phyloP scores from a whole-genome alignment of 2,113 vertebrate genomes.

The Chamaea fasciata region DNA sequence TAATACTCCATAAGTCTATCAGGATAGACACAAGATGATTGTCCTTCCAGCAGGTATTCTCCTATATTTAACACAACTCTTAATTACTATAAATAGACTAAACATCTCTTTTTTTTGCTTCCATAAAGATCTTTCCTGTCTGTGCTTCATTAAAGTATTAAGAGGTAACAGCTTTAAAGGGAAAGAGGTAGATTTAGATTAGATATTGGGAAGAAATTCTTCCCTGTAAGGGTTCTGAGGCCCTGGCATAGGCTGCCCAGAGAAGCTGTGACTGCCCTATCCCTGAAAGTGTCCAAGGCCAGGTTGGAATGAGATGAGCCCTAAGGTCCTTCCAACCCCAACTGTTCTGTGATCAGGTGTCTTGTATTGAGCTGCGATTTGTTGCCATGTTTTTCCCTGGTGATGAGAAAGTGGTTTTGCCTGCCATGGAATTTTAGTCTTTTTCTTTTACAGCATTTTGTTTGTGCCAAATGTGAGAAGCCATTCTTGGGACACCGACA shows the following conservation, averaged over 20 bases:
- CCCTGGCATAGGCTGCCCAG: neutral
- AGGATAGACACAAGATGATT: neutral
- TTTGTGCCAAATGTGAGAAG: conserved; percentile 81
- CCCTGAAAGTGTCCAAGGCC: neutral
- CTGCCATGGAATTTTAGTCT: neutral
- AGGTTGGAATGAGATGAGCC: neutral
- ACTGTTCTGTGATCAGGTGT: neutral
- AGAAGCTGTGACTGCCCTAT: neutral
- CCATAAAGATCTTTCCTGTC: neutral
- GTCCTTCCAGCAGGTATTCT: neutral
- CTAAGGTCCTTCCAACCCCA: neutral
- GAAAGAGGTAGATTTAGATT: neutral
- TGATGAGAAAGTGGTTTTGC: neutral
- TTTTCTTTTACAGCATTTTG: conserved; percentile 70
- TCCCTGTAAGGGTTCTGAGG: neutral
- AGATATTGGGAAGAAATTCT: neutral
- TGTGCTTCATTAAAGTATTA: neutral
- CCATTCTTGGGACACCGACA: conserved; percentile 77
- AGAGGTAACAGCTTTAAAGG: neutral
- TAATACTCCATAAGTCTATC: neutral
- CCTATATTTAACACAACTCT: neutral
- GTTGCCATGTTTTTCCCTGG: neutral
- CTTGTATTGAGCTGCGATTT: neutral
- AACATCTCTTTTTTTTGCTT: neutral
- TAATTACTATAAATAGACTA: neutral